phyloP scores from a whole-genome alignment of 2,113 vertebrate species.

The Dasyornis broadbenti region DNA sequence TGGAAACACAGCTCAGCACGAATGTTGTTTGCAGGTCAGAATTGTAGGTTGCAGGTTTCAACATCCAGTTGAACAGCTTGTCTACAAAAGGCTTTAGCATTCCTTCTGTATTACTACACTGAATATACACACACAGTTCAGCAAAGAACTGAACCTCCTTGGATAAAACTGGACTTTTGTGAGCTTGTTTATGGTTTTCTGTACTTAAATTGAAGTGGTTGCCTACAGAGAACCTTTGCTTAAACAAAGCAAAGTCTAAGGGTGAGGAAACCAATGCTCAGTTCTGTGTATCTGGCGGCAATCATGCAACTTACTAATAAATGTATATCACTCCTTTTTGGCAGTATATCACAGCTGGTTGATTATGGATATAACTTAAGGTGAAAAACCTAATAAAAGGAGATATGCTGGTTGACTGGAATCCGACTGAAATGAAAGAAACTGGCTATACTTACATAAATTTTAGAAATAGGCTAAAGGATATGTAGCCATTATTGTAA shows the following conservation, averaged over 20 bases:
- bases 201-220: neutral
- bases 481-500: neutral
- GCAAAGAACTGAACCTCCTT: neutral
- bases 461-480: neutral
- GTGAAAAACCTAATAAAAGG: neutral
- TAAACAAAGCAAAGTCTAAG: neutral
- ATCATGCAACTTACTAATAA: neutral
- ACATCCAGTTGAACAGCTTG: constrained; percentile 9
- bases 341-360: neutral
- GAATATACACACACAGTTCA: neutral
- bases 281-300: neutral
- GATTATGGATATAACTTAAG: neutral
- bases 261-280: neutral
- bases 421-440: neutral
- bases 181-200: neutral
- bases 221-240: neutral
- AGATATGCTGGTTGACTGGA: neutral
- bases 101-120: neutral
- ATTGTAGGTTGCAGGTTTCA: constrained; percentile 61
- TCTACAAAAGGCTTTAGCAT: constrained; percentile 4
- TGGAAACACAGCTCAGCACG: constrained; percentile 23
- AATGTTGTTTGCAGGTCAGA: constrained; percentile 40
- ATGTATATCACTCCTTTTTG: neutral
- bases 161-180: neutral
- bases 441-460: neutral